Conservation (phyloP, 1,140 invertebrate species). For the Galendromus occidentalis region DNA sequence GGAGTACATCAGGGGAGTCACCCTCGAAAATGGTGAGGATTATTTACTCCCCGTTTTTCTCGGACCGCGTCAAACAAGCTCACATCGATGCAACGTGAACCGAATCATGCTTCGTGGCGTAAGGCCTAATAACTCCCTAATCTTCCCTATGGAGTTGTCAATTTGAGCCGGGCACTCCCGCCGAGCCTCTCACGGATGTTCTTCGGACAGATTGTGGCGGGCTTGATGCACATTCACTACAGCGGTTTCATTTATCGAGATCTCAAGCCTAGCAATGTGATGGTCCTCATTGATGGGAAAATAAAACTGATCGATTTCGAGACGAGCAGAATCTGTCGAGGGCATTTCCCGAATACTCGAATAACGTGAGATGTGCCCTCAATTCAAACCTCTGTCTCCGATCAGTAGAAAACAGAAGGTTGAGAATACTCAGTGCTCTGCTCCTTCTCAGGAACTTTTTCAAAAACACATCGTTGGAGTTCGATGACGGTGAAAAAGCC, state of each 20-base stretch:
- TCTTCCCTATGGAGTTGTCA: too few relatives aligned
- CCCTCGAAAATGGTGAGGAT: too few relatives aligned
- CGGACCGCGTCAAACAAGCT: too few relatives aligned
- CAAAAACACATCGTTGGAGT: background rate
- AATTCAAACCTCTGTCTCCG: too few relatives aligned
- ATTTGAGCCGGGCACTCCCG: background rate
- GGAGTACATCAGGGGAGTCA: too few relatives aligned
- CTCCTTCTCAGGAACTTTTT: background rate
- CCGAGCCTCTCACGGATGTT: background rate
- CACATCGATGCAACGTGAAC: too few relatives aligned
- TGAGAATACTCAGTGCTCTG: too few relatives aligned
- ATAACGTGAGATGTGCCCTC: too few relatives aligned
- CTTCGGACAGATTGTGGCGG: background rate
- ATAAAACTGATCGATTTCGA: conserved; percentile 9
- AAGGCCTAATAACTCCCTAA: too few relatives aligned
- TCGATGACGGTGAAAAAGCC: background rate
- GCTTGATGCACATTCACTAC: background rate
- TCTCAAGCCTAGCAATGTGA: background rate
- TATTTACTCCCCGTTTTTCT: too few relatives aligned
- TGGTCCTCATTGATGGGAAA: background rate
- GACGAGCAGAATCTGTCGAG: background rate
- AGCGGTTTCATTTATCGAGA: background rate
- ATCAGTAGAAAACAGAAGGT: too few relatives aligned
- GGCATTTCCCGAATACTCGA: background rate
- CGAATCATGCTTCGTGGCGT: too few relatives aligned